Base-by-base conservation (phyloP, 1,140 invertebrate species). In the Achatina immaculata region DNA sequence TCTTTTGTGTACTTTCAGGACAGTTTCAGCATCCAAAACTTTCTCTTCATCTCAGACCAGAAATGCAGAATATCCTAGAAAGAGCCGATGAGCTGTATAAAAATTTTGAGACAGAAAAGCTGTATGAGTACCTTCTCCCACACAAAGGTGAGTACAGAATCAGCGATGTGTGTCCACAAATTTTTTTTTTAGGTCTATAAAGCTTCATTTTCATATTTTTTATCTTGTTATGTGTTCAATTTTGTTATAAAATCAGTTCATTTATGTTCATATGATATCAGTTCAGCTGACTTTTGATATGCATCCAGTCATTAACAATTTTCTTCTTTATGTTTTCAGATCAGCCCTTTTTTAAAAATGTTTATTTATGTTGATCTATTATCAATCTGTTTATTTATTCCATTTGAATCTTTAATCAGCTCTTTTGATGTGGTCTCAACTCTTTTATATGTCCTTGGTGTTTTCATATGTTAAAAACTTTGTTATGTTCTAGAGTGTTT, bases 31-130 rank as follows among this genome's bases (percentile, higher is more conserved):
- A 21, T 62, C 28, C 58, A 62, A 19, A 6, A 3, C 3, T 62
- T 43, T 3, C 16, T 65, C 51, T 40, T 28, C 51, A 76, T 21
- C 48, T 21, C 31, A 55, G 34, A 68, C 31, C 14, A 45, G 31
- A 24, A 24, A 78, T 78, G 76, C 62, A 66, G n/a, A 24, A 68
- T 16, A 31, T 78, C 24, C 42, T 58, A 7, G 62, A 78, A 19
- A 68, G 31, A 36, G 76, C 76, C n/a, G 76, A 78, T 68, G 65
- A 78, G n/a, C 62, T 78, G 38, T 78, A 78, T 40, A 31, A 36
- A 34, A 28, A 38, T 43, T 68, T 11, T 34, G 19, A 78, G 42
- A 78, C 65, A 45, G 31, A 78, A 1, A 21, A 78, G 16, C 65
- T 78, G 1, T 78, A 78, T 58, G 62, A 78, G 34, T 48, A 68